Evolutionary conservation across 2,888 invertebrate genomes (phyloP), one percentile per base, ranked within the genome.

Genomic region (Spilarctia lutea): DNA sequence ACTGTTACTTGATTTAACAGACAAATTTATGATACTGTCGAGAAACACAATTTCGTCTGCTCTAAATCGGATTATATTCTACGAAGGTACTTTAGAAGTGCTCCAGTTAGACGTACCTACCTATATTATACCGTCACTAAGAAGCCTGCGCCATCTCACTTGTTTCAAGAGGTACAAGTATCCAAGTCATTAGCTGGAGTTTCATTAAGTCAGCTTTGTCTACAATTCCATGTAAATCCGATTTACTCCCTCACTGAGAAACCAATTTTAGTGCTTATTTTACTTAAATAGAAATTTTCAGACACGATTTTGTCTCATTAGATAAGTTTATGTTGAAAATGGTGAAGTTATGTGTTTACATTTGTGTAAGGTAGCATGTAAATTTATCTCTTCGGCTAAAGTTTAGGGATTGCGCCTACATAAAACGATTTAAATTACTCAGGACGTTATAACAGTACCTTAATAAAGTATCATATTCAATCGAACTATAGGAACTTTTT

Each of bases 151-250:
- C 24, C 42, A 13, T 35, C 65, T 65, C 65, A 65, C 20, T 35
- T 33, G 65, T 20, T 65, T 30, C 65, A 24, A 30, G 33, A 35
- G 67, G 35, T 39, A 8, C n/a, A 60, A 60, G 60, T 67, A 67
- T 67, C 20, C 68, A 30, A 69, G 78, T 81, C 79, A 78, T 73
- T 75, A 83, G 78, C 35, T 27, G 63, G 65, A 45, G 80, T 65
- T 63, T 65, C 63, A 20, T 68, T 70, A 78, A 69, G 83, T 66
- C 73, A 75, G 71, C 78, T 78, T 81, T 75, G 63, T 77, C 72
- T 75, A 56, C 73, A 69, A 75, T 78, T 78, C 74, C 63, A 78
- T 78, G 81, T 77, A 77, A 81, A 81, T 83, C 65, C 71, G 60
- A 74, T 77, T 71, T 65, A 68, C 69, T 73, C 56, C 4, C 68